Percentiles rank a stretch among this genome's conserved stretches.
These are phyloP conservation scores for Lepidocyrtoides sp. DNA, from an alignment of 2,888 invertebrate species.

Conservation along the genomic window DNA sequence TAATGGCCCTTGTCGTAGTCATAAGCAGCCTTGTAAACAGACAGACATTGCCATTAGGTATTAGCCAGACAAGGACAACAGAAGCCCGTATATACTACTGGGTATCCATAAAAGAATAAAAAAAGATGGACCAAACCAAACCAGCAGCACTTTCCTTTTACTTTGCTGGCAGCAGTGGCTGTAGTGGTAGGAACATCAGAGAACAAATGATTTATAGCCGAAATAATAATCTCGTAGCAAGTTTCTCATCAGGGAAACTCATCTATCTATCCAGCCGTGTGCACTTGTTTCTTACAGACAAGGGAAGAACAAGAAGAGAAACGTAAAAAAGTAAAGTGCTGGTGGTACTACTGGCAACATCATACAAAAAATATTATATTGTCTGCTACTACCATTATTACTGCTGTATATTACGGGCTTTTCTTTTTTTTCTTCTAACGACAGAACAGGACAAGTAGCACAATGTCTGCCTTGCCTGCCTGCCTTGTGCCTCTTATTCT, in stretches of 20 bases:
- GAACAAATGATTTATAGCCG: constrained; percentile 82
- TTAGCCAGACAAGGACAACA: constrained; percentile 66
- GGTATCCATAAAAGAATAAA: constrained; percentile 31
- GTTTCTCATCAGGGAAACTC: constrained; percentile 80
- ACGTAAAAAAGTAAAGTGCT: neutral
- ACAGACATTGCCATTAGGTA: constrained; percentile 69
- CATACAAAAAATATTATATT: constrained; percentile 44
- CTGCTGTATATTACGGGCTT: neutral
- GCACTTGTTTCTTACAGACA: neutral
- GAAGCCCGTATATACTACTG: neutral
- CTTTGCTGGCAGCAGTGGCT: neutral
- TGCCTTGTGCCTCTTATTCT: no score
- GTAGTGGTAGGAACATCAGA: constrained; percentile 54
- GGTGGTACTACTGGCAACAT: no score
- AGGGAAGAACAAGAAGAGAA: neutral
- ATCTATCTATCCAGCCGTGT: constrained; percentile 70
- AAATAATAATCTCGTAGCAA: constrained; percentile 82
- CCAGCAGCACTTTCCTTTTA: neutral
- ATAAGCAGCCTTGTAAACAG: constrained; percentile 24
- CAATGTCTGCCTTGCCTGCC: no score
- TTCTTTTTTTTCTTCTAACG: no score
- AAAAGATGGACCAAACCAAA: no score
- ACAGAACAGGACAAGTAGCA: no score
- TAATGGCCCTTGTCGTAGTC: constrained; percentile 16
- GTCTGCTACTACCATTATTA: constrained; percentile 25